A percentile compares a stretch with the other conserved stretches of the same genome.
Conservation (phyloP, 2,113 vertebrate species). For the Rhodinocichla rosea region DNA sequence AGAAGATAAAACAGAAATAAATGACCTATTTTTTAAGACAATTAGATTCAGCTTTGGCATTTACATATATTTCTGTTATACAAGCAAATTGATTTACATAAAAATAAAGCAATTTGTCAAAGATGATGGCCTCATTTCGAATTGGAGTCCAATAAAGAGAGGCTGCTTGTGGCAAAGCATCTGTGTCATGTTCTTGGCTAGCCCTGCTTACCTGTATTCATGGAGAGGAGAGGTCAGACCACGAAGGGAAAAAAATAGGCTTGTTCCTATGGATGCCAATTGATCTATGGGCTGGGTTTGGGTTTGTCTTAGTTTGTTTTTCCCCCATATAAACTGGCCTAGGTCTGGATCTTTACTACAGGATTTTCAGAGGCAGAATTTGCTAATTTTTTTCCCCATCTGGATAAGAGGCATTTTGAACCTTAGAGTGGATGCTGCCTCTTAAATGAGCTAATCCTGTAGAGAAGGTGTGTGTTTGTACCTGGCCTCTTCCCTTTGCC, state of each 20-base stretch:
- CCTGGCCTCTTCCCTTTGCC: background rate
- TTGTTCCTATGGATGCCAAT: background rate
- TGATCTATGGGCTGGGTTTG: background rate
- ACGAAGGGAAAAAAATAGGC: background rate
- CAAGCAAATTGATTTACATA: background rate
- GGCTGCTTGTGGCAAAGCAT: background rate
- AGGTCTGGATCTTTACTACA: background rate
- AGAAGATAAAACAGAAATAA: background rate
- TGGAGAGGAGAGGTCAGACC: background rate
- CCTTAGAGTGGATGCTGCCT: background rate
- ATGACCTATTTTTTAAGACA: background rate
- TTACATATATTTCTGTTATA: background rate
- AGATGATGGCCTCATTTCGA: background rate
- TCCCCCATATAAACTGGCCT: accelerated
- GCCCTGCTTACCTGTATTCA: background rate
- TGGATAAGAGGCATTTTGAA: background rate
- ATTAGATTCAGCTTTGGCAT: background rate
- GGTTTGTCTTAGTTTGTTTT: background rate
- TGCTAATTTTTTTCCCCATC: background rate
- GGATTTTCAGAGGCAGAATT: background rate
- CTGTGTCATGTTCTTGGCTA: background rate
- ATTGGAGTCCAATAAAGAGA: background rate
- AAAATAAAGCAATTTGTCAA: background rate
- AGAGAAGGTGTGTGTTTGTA: background rate
- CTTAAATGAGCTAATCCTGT: background rate